Evolutionary conservation across 2,888 invertebrate genomes (phyloP).

Genomic region (Tetheella fluctuosa): DNA sequence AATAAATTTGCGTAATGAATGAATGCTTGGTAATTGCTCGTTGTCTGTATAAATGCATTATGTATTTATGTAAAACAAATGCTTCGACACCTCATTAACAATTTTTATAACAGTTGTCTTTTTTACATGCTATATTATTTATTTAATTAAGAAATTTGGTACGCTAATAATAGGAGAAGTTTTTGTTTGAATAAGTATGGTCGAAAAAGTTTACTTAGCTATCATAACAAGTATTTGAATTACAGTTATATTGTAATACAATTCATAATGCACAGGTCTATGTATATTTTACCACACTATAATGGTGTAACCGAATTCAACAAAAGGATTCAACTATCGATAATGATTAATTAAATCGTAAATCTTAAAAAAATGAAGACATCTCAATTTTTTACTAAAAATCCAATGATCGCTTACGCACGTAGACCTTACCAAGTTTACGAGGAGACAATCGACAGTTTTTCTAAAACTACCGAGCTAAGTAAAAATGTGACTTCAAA

Average conservation of each 20-base stretch:
- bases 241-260: too few relatives aligned
- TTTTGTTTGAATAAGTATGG: too few relatives aligned
- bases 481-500: slow-evolving; percentile 36
- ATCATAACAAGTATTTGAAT: too few relatives aligned
- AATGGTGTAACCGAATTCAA: too few relatives aligned
- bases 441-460: slow-evolving; percentile 30
- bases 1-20: neutral
- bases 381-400: slow-evolving; percentile 3
- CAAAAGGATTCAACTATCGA: neutral
- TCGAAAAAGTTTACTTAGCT: too few relatives aligned
- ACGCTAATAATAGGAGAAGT: neutral
- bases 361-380: too few relatives aligned
- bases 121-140: neutral
- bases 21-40: neutral
- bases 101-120: neutral
- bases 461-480: slow-evolving; percentile 40
- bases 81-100: slow-evolving; percentile 4
- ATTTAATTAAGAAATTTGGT: neutral
- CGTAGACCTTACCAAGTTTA: slow-evolving; percentile 28
- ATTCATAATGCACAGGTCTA: too few relatives aligned
- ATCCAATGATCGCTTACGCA: neutral
- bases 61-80: neutral
- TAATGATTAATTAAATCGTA: too few relatives aligned
- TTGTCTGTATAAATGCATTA: neutral
- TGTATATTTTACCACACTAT: too few relatives aligned